Conservation (phyloP, 2,888 invertebrate genomes). For the Xanthorhoe designata region DNA sequence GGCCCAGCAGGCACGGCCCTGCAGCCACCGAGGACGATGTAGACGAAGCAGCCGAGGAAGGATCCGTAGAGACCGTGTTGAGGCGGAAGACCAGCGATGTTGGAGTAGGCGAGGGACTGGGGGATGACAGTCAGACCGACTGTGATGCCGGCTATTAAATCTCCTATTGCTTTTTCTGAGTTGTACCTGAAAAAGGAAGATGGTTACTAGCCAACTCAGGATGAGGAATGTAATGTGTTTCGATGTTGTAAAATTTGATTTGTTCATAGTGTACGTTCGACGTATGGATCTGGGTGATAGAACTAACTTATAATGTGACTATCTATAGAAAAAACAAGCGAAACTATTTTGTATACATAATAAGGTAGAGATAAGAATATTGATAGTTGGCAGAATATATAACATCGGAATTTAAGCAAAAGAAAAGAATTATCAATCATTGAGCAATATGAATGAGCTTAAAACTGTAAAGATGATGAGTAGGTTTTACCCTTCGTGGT, state of each 20-base stretch:
- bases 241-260: too few relatives aligned
- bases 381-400: too few relatives aligned
- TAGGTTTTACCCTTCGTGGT: too few relatives aligned
- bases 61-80: conserved; percentile 97
- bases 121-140: conserved; percentile 97
- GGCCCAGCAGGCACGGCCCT: conserved; percentile 97
- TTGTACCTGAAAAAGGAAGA: conserved; percentile 81
- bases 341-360: too few relatives aligned
- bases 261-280: too few relatives aligned
- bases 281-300: too few relatives aligned
- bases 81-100: conserved; percentile 91
- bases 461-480: background rate
- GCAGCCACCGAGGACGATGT: conserved; percentile 95
- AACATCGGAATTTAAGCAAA: too few relatives aligned
- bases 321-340: too few relatives aligned
- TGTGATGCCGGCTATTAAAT: conserved; percentile 95
- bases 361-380: too few relatives aligned
- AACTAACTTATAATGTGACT: too few relatives aligned
- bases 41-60: conserved; percentile 96
- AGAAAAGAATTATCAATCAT: too few relatives aligned
- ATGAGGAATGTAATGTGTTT: background rate
- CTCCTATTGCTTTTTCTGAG: conserved; percentile 90
- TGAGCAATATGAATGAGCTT: too few relatives aligned
- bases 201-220: background rate
- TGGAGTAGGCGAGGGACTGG: conserved; percentile 93